A percentile compares a stretch with the other conserved stretches of the same genome.
phyloP scores from a whole-genome alignment of 1,140 invertebrate species.

The Drosophila mauritiana region DNA sequence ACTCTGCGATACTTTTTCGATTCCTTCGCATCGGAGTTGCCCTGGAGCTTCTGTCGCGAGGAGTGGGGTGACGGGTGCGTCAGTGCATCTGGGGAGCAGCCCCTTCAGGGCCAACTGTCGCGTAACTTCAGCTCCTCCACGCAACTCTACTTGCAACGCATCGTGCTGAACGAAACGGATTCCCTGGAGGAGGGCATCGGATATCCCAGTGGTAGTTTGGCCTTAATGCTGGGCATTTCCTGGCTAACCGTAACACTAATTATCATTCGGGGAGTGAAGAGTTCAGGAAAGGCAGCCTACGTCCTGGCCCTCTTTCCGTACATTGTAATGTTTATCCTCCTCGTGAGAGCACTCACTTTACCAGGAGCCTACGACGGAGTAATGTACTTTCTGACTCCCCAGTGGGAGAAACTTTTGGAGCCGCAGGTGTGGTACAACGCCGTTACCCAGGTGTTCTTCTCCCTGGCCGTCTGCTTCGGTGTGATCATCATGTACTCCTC shows the following conservation, averaged over 20 bases:
- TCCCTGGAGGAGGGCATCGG: conserved; percentile 91
- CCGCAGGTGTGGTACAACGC: conserved; percentile 92
- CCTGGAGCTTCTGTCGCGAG: conserved; percentile 87
- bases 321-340: conserved; percentile 90
- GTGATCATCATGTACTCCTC: conserved; percentile 93
- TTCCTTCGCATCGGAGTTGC: conserved; percentile 87
- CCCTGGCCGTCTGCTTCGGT: conserved; percentile 92
- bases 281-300: conserved; percentile 92
- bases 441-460: conserved; percentile 86
- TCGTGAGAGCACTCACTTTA: conserved; percentile 90
- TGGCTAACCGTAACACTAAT: conserved; percentile 88
- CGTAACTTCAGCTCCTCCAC: conserved; percentile 31
- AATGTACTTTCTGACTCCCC: conserved; percentile 90
- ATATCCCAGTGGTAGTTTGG: conserved; percentile 89
- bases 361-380: conserved; percentile 91
- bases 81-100: conserved; percentile 43
- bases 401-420: conserved; percentile 89
- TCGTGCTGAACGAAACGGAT: conserved; percentile 88
- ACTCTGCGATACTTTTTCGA: conserved; percentile 89
- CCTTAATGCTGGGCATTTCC: conserved; percentile 88
- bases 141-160: conserved; percentile 84
- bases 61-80: conserved; percentile 85
- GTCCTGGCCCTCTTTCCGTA: conserved; percentile 95
- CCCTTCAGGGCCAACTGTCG: neutral
- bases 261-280: conserved; percentile 90